Percentiles rank a stretch among this genome's conserved stretches.
These are phyloP conservation scores for Rhinogobio ventralis DNA, from an alignment of 2,797 vertebrate genomes.

Conservation along the genomic window DNA sequence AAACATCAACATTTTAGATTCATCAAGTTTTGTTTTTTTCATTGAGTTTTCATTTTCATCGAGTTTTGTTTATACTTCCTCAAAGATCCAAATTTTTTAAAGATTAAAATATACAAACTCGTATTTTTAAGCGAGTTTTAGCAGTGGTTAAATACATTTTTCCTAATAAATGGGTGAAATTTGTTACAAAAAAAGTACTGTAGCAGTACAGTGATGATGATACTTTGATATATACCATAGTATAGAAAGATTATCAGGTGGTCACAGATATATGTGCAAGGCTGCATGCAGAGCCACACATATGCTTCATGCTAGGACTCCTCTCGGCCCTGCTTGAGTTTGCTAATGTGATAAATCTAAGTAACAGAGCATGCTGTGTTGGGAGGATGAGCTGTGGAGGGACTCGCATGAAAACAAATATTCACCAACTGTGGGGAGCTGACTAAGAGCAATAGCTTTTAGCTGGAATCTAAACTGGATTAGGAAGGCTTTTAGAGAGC, in stretches of 20 bases:
- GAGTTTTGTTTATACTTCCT: too few species aligned
- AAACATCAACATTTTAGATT: background rate
- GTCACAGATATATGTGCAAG: background rate
- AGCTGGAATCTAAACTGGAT: slow-evolving; percentile 37
- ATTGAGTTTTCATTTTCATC: too few species aligned
- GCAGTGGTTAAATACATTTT: background rate
- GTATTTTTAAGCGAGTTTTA: background rate
- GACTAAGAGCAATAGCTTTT: slow-evolving; percentile 31
- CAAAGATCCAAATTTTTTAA: background rate
- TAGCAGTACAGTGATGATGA: background rate
- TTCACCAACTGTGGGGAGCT: background rate
- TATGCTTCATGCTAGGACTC: background rate
- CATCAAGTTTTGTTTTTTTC: too few species aligned
- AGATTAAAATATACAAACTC: background rate
- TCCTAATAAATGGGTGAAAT: background rate
- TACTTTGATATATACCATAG: background rate
- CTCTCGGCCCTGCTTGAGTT: slow-evolving; percentile 1
- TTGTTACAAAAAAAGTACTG: background rate
- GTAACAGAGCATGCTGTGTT: slow-evolving; percentile 14
- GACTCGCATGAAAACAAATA: slow-evolving; percentile 11
- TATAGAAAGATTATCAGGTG: background rate
- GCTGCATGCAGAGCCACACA: background rate
- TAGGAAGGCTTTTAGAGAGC: slow-evolving; percentile 28
- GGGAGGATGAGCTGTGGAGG: background rate
- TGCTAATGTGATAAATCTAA: slow-evolving; percentile 33